These are phyloP conservation scores for Idaea biselata DNA, from an alignment of 2,888 invertebrate genomes.

Conservation along the genomic window DNA sequence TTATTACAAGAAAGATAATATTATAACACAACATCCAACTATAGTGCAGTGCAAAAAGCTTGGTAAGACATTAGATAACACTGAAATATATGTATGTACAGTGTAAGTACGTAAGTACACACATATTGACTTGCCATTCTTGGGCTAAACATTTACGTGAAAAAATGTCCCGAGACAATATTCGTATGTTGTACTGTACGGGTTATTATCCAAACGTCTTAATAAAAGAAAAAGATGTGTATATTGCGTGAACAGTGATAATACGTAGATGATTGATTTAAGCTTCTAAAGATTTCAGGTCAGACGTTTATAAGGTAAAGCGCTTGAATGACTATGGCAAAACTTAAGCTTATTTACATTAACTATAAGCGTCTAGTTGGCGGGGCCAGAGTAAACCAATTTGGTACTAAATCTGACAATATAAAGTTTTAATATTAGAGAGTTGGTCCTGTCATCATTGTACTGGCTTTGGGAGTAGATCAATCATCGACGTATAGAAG, in stretches of 20 bases:
- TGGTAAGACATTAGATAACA: not conserved
- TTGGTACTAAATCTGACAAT: too few relatives aligned
- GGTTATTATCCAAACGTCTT: not conserved
- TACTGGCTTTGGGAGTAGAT: not conserved
- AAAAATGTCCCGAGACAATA: not conserved
- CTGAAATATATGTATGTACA: too few relatives aligned
- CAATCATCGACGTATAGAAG: not conserved
- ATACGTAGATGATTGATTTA: not conserved
- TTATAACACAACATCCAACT: slow-evolving; percentile 1
- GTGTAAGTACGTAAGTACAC: too few relatives aligned
- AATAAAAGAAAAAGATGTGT: slow-evolving; percentile 4
- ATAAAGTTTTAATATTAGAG: too few relatives aligned
- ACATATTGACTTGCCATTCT: not conserved
- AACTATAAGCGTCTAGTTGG: too few relatives aligned
- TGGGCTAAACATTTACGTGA: not conserved
- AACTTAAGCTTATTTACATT: too few relatives aligned
- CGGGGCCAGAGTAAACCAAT: too few relatives aligned
- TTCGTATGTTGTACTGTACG: not conserved
- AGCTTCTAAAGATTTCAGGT: not conserved
- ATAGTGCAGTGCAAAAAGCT: slow-evolving; percentile 17
- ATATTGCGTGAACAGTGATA: slow-evolving; percentile 18
- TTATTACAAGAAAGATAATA: not conserved
- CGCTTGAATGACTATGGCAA: too few relatives aligned
- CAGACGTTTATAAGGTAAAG: not conserved
- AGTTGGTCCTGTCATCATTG: too few relatives aligned